These are phyloP conservation scores for Neogale vison DNA, from an alignment of 2,113 vertebrate species.

Conservation along the genomic window DNA sequence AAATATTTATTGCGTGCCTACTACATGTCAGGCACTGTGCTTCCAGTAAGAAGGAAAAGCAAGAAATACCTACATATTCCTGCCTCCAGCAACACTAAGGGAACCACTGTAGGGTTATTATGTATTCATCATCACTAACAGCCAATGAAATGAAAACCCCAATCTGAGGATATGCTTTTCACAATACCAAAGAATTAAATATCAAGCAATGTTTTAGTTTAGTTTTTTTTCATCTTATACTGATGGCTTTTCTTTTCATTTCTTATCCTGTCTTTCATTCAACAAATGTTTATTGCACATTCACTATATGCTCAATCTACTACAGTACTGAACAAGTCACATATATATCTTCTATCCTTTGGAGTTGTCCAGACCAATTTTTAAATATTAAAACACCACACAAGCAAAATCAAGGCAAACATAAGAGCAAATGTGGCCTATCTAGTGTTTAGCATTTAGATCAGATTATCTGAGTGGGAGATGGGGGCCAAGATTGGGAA, in stretches of 20 bases:
- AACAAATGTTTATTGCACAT: background rate
- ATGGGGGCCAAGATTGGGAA: background rate
- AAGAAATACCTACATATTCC: accelerated
- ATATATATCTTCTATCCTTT: background rate
- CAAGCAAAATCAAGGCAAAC: background rate
- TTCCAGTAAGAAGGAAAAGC: background rate
- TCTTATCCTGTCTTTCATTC: background rate
- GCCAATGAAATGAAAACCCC: background rate
- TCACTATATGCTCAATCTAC: background rate
- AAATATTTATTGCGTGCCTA: no score
- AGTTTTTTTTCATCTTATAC: background rate
- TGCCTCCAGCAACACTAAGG: background rate
- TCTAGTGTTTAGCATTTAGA: background rate
- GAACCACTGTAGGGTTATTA: background rate
- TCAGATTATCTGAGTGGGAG: background rate
- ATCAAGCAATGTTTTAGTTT: background rate
- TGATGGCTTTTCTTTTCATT: background rate
- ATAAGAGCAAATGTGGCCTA: background rate
- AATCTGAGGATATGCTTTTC: background rate
- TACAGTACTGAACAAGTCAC: background rate
- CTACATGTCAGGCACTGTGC: no score
- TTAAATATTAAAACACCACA: background rate
- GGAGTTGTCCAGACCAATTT: background rate
- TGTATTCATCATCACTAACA: background rate
- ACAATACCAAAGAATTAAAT: background rate